Base-by-base conservation (phyloP, 2,888 invertebrate genomes). In the Anoncus sp. region DNA sequence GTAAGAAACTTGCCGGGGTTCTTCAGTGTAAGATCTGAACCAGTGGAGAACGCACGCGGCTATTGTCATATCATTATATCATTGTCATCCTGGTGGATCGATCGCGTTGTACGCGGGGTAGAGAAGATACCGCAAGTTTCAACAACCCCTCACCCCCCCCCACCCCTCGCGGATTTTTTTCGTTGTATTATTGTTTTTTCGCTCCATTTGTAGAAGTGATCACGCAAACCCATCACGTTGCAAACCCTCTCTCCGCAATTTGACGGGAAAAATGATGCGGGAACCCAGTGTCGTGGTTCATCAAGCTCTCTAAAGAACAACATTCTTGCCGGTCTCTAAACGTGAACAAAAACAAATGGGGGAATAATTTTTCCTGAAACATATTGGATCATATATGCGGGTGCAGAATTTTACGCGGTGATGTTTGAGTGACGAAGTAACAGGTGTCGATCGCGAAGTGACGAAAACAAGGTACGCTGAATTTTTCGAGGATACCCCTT, bases 1-100 rank as follows among this genome's bases (percentile, higher is more conserved):
- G 87, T 91, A 88, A 89, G 90, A 90, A 88, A 67, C 71, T 90
- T 87, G 88, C 88, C 87, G 87, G 87, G 86, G 67, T 79, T 89
- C 90, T 87, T 90, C 91, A 91, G 91, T 91, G 90, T 90, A 90
- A 89, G 90, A 90, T 90, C 90, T 86, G 90, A 90, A 89, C 90
- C 89, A 87, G 90, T 86, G 89, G 90, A 89, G 91, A 90, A 90
- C 90, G 90, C 91, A 91, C 91, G 86, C 79, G 89, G 87, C 81
- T 87, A 91, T 91, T 91, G 90, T 91, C 89, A 88, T 90, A 90
- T 89, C 89, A 89, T 88, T 89, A 87, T 90, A 87, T 90, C 88
- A 88, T 89, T 88, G 87, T 88, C 87, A 87, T 86, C 85, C 72
- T 40, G 59, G 45, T 57, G 35, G n/a, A 69, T n/a, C 40, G n/a